These are phyloP conservation scores for Smutsia gigantea DNA, from an alignment of 2,797 vertebrate species.

Conservation along the genomic window DNA sequence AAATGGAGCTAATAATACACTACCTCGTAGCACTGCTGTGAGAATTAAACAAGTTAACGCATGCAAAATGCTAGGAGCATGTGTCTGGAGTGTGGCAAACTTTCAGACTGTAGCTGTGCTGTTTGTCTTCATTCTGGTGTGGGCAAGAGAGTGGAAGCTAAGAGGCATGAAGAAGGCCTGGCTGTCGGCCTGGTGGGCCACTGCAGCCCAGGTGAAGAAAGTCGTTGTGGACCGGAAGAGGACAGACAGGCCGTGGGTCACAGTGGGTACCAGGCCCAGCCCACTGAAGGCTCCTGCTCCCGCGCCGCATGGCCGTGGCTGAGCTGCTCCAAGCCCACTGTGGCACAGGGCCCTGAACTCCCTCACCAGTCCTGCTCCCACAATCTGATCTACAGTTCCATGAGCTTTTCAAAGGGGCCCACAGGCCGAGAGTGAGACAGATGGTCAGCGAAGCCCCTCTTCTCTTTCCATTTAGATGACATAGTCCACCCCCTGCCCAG, in stretches of 20 bases:
- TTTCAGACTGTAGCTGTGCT: fast-evolving
- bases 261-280: not conserved
- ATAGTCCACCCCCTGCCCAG: no score
- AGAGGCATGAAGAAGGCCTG: not conserved
- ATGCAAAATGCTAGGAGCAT: fast-evolving
- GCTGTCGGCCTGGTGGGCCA: not conserved
- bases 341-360: not conserved
- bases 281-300: not conserved
- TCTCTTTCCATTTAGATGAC: not conserved
- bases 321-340: not conserved
- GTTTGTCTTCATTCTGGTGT: not conserved
- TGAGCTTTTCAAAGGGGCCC: not conserved
- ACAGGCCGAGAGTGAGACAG: not conserved
- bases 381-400: not conserved
- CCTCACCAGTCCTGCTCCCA: not conserved
- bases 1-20: not conserved
- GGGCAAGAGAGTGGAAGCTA: not conserved
- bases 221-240: not conserved
- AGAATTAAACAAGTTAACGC: not conserved
- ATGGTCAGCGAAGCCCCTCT: not conserved
- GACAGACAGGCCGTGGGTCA: not conserved
- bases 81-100: not conserved
- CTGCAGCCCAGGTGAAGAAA: not conserved
- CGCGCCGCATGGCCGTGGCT: fast-evolving
- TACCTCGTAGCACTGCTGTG: not conserved